These are phyloP conservation scores for Rhizomys pruinosus DNA, from an alignment of 2,113 vertebrate genomes.

Conservation along the genomic window DNA sequence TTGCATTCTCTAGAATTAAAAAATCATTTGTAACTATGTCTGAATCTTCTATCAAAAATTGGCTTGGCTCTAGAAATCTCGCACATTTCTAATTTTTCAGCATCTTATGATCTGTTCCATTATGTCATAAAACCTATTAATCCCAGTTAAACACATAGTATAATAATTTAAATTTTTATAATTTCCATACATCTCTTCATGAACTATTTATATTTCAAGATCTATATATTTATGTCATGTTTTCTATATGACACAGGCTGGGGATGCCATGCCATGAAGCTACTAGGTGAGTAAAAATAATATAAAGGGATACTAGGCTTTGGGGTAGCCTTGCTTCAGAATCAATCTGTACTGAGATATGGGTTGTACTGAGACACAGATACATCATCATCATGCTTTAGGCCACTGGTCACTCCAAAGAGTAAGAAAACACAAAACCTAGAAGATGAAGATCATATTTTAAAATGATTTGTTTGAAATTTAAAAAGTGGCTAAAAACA, in stretches of 20 bases:
- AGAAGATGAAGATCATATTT: not conserved
- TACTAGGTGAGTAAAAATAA: constrained; percentile 7
- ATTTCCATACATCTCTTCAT: not conserved
- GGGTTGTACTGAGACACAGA: not conserved
- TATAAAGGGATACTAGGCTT: not conserved
- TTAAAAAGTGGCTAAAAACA: not conserved
- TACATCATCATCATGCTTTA: not conserved
- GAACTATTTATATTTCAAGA: not conserved
- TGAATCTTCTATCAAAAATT: not conserved
- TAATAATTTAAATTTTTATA: not conserved
- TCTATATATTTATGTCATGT: not conserved
- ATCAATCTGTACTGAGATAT: constrained; percentile 16
- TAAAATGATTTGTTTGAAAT: not conserved
- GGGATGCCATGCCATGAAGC: not conserved
- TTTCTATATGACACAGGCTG: not conserved
- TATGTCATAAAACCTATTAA: not conserved
- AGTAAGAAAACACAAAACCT: not conserved
- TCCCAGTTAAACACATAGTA: not conserved
- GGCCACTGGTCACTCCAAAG: not conserved
- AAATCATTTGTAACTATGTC: not conserved
- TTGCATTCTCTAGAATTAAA: not conserved
- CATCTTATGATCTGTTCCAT: not conserved
- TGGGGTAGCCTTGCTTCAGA: not conserved
- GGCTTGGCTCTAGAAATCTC: not conserved
- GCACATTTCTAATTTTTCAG: not conserved